These are phyloP conservation scores for Caerostris extrusa DNA, from an alignment of 1,140 invertebrate genomes.

Conservation along the genomic window DNA sequence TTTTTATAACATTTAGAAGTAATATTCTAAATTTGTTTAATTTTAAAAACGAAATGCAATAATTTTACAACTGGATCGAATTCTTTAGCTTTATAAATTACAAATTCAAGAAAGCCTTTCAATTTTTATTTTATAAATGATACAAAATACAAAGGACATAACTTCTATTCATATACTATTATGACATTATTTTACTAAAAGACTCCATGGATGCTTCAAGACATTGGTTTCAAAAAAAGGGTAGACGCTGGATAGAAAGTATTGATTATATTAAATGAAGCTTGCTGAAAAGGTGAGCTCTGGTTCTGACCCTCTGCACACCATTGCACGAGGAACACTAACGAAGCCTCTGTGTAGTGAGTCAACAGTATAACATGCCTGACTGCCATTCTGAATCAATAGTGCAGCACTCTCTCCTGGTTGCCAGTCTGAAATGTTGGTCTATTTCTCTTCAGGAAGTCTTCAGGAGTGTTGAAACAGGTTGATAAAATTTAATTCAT, in stretches of 20 bases:
- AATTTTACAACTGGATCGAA: too few relatives aligned
- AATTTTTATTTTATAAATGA: too few relatives aligned
- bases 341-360: conserved; percentile 50
- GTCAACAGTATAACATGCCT: conserved; percentile 55
- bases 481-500: background rate
- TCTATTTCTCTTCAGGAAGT: background rate
- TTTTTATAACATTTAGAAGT: too few relatives aligned
- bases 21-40: too few relatives aligned
- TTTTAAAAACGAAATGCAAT: too few relatives aligned
- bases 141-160: too few relatives aligned
- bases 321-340: background rate
- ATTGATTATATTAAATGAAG: background rate
- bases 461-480: background rate
- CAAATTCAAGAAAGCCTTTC: too few relatives aligned
- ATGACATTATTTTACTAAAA: too few relatives aligned
- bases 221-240: too few relatives aligned
- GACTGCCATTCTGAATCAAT: conserved; percentile 45
- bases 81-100: too few relatives aligned
- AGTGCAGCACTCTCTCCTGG: background rate
- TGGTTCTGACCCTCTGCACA: background rate
- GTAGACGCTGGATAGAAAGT: background rate
- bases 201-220: too few relatives aligned
- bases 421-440: background rate
- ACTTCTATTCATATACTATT: too few relatives aligned
- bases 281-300: background rate